Conservation (phyloP, 2,797 vertebrate species). For the Pangasius larnaudii region DNA sequence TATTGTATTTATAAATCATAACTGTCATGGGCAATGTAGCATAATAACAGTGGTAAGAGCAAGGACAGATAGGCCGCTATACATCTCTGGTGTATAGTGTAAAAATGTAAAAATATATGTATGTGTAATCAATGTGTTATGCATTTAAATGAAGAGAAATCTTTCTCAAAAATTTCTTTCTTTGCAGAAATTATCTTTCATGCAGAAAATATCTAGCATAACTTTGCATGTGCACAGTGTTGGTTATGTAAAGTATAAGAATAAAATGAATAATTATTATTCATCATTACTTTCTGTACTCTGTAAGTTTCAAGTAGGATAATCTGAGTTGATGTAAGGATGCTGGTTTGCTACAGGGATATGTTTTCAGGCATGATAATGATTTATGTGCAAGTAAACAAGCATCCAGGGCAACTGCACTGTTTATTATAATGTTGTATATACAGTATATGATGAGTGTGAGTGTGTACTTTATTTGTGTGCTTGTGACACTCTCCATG, state of each 20-base stretch:
- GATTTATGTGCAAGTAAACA: background rate
- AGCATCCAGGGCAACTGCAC: background rate
- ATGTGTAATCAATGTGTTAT: background rate
- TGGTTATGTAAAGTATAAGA: background rate
- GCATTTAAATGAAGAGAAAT: background rate
- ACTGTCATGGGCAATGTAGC: background rate
- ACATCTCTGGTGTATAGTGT: background rate
- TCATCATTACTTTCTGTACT: background rate
- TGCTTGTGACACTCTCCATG: conserved; percentile 41
- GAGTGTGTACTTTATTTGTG: conserved; percentile 2
- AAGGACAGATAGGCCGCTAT: background rate
- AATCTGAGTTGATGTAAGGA: background rate
- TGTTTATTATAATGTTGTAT: background rate
- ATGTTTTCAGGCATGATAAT: background rate
- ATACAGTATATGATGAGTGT: background rate
- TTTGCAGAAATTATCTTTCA: no score
- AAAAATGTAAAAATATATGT: background rate
- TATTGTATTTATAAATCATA: background rate
- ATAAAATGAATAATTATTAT: background rate
- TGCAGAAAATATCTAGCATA: background rate
- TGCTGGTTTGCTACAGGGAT: background rate
- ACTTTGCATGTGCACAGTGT: background rate
- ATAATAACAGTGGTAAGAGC: background rate
- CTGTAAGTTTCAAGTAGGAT: background rate
- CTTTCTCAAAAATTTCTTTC: background rate